Percentiles rank a stretch among this genome's conserved stretches.
These are phyloP conservation scores for Taurulus bubalis DNA, from an alignment of 2,113 vertebrate genomes.

Conservation along the genomic window DNA sequence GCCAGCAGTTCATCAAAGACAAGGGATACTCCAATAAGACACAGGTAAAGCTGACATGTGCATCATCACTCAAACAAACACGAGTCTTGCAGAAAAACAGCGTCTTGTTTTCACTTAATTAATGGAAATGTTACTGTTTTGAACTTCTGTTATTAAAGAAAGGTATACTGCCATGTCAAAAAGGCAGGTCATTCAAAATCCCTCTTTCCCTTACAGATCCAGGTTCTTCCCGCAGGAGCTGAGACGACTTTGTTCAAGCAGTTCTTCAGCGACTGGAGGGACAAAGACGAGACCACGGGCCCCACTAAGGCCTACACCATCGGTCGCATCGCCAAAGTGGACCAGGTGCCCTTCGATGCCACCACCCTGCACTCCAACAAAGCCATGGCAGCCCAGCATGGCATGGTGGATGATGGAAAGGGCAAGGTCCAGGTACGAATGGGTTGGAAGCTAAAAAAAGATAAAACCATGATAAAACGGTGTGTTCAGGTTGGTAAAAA, in stretches of 20 bases:
- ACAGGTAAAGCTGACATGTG: slow-evolving; percentile 66
- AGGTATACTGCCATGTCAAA: not conserved
- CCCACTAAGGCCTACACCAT: slow-evolving; percentile 80
- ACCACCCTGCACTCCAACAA: slow-evolving; percentile 80
- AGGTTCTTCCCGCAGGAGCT: slow-evolving; percentile 82
- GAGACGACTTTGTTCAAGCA: slow-evolving; percentile 86
- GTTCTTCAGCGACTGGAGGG: slow-evolving; percentile 85
- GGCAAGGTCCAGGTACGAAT: slow-evolving; percentile 83
- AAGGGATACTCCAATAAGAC: slow-evolving; percentile 81
- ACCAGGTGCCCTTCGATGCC: slow-evolving; percentile 83
- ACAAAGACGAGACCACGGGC: slow-evolving; percentile 81
- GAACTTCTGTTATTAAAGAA: not conserved
- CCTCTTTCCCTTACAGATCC: slow-evolving; percentile 71
- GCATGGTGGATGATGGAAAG: slow-evolving; percentile 86
- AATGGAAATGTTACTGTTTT: not conserved
- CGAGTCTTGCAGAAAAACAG: not conserved
- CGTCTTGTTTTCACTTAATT: not conserved
- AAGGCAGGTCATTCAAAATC: not conserved
- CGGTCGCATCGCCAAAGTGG: slow-evolving; percentile 79
- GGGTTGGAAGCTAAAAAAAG: not conserved
- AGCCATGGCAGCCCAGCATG: slow-evolving; percentile 85
- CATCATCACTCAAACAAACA: not conserved
- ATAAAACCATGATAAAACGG: no score
- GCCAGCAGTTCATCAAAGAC: slow-evolving; percentile 82
- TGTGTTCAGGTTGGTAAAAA: not conserved